Conservation (phyloP, 2,797 vertebrate genomes). For the Pelobates cultripes region DNA sequence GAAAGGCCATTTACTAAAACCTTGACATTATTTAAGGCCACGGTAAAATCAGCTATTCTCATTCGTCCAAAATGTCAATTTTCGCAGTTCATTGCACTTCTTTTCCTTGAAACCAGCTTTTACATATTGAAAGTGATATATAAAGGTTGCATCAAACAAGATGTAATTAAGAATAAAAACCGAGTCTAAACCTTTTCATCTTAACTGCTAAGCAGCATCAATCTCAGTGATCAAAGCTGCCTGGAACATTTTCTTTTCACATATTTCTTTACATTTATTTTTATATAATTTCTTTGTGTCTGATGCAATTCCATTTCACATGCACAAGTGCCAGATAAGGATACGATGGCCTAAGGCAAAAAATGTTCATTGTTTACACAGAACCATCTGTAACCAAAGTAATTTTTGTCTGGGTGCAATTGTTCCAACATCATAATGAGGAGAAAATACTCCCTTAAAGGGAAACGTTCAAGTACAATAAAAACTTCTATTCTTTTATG, state of each 20-base stretch:
- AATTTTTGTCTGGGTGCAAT: too few relatives aligned
- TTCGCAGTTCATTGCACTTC: constrained; percentile 69
- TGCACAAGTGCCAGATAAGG: not conserved
- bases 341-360: not conserved
- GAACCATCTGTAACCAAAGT: too few relatives aligned
- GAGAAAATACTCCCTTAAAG: too few relatives aligned
- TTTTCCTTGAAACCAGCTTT: constrained; percentile 67
- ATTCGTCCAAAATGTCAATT: constrained; percentile 71
- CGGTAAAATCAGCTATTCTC: constrained; percentile 70
- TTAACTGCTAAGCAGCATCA: constrained; percentile 22
- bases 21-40: constrained; percentile 66
- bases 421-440: too few relatives aligned
- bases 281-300: not conserved
- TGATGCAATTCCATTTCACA: too few relatives aligned
- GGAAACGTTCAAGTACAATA: too few relatives aligned
- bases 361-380: too few relatives aligned
- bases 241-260: not conserved
- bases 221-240: constrained; percentile 30
- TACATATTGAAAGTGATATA: constrained; percentile 66
- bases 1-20: constrained; percentile 13
- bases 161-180: constrained; percentile 40
- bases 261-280: constrained; percentile 5
- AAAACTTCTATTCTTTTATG: too few relatives aligned
- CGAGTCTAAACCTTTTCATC: constrained; percentile 29
- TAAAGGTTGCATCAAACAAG: constrained; percentile 62